These are phyloP conservation scores for Drosophila multiciliata DNA, from an alignment of 2,888 invertebrate genomes.

Conservation along the genomic window DNA sequence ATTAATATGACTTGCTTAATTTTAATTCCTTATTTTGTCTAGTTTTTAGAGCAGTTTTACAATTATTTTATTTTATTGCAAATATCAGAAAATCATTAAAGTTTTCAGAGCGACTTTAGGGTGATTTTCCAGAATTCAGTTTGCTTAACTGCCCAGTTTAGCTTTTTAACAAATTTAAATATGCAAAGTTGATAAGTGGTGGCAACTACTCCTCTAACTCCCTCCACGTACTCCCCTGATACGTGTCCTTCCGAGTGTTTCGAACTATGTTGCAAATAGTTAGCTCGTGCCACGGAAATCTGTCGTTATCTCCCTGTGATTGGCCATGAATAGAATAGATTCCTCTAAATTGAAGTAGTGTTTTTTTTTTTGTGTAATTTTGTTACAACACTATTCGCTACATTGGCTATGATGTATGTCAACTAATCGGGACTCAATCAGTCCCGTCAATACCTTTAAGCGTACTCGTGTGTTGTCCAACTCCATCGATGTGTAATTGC, in stretches of 20 bases:
- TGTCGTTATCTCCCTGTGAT: not conserved
- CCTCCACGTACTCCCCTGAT: not conserved
- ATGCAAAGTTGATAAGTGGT: not conserved
- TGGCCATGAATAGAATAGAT: not conserved
- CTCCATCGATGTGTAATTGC: constrained; percentile 59
- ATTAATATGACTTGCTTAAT: no score
- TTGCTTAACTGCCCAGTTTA: not conserved
- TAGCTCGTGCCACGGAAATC: not conserved
- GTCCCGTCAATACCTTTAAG: not conserved
- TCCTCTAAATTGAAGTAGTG: not conserved
- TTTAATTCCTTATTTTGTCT: no score
- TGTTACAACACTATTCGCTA: constrained; percentile 13
- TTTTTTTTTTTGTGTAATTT: not conserved
- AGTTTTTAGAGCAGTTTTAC: not conserved
- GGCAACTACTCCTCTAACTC: not conserved
- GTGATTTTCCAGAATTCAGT: not conserved
- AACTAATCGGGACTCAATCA: not conserved
- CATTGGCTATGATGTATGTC: not conserved
- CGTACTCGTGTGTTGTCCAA: constrained; percentile 14
- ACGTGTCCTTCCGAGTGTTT: not conserved
- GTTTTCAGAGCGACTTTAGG: not conserved
- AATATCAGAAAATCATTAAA: not conserved
- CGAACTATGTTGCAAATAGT: not conserved
- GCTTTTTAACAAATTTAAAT: not conserved
- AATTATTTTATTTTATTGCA: not conserved